These are phyloP conservation scores for Tetrao urogallus DNA, from an alignment of 2,113 vertebrate species.

Conservation along the genomic window DNA sequence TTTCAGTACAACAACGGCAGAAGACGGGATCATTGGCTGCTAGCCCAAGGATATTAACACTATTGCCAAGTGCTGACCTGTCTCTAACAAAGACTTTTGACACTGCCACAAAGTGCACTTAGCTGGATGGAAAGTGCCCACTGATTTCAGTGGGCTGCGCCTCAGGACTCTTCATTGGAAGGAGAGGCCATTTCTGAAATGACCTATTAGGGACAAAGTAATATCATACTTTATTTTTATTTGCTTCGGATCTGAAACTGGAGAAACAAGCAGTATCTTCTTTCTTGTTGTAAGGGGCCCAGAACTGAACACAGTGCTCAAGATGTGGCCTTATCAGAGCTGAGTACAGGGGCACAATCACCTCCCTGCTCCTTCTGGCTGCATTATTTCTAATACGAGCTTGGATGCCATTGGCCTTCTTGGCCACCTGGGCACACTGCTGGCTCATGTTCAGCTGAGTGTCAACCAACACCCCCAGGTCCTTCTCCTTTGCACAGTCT, in stretches of 20 bases:
- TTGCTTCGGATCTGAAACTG: neutral
- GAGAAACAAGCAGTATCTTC: neutral
- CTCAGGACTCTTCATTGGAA: neutral
- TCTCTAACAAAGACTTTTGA: neutral
- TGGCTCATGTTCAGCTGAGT: no score
- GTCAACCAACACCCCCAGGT: neutral
- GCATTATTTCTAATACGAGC: no score
- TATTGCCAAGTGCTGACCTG: conserved; percentile 17
- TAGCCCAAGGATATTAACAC: conserved; percentile 11
- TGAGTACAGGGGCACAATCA: no score
- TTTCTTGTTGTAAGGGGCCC: no score
- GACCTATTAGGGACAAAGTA: neutral
- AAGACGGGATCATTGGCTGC: neutral
- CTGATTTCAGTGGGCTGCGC: neutral
- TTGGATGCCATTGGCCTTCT: no score
- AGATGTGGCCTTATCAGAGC: no score
- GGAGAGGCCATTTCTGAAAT: neutral
- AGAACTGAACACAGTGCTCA: no score
- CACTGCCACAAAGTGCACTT: neutral
- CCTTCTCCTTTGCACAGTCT: neutral
- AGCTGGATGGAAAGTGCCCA: neutral
- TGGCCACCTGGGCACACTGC: no score
- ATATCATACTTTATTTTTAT: neutral
- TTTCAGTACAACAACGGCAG: neutral
- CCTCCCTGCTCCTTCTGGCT: no score